phyloP scores from a whole-genome alignment of 2,888 invertebrate genomes.

The Drosophila diplacantha region DNA sequence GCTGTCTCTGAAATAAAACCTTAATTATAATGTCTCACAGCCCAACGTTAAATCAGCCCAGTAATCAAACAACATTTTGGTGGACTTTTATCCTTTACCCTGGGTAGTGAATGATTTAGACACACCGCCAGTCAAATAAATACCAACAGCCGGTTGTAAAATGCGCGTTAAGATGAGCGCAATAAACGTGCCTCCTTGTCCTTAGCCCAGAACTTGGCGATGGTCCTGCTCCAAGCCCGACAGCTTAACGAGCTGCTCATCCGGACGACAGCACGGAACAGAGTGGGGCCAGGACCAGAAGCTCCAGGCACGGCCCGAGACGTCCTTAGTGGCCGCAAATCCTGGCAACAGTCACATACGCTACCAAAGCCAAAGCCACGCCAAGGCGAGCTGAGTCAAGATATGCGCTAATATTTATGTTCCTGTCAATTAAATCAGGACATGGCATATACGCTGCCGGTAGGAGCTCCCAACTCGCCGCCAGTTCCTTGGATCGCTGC shows the following conservation, averaged over 20 bases:
- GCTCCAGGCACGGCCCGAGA: constrained; percentile 40
- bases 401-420: constrained; percentile 76
- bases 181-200: constrained; percentile 58
- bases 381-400: constrained; percentile 54
- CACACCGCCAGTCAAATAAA: constrained; percentile 50
- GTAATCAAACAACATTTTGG: background rate
- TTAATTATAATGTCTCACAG: background rate
- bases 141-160: constrained; percentile 62
- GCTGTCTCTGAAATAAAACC: background rate
- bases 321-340: constrained; percentile 39
- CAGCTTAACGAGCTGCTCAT: constrained; percentile 70
- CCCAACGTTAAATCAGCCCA: background rate
- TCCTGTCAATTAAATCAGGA: constrained; percentile 78
- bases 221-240: constrained; percentile 26
- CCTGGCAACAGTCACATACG: constrained; percentile 57
- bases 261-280: constrained; percentile 46
- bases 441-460: constrained; percentile 54
- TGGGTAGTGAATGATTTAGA: constrained; percentile 17
- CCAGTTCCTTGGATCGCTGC: constrained; percentile 16
- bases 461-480: constrained; percentile 21
- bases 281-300: constrained; percentile 5
- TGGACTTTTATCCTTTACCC: background rate
- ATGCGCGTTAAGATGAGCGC: constrained; percentile 61
- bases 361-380: constrained; percentile 18
- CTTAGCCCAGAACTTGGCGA: constrained; percentile 7